Conservation (phyloP, 1,140 invertebrate genomes). For the Trichonephila inaurata region DNA sequence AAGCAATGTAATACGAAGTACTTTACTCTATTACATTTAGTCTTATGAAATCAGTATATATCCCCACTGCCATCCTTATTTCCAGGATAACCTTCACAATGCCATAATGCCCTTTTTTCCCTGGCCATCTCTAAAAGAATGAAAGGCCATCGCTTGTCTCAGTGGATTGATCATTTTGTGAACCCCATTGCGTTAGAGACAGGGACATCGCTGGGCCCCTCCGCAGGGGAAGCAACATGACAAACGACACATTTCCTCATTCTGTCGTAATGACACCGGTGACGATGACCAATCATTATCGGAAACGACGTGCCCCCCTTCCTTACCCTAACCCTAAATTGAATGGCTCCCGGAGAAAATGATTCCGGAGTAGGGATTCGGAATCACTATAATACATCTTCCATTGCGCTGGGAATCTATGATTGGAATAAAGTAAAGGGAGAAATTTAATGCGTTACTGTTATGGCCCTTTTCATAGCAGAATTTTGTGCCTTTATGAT, state of each 20-base stretch:
- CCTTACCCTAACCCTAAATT: constrained; percentile 37
- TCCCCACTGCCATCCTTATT: too few relatives aligned
- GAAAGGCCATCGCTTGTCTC: constrained; percentile 4
- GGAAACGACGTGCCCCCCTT: constrained; percentile 42
- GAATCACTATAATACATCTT: constrained; percentile 10
- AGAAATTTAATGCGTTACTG: not conserved
- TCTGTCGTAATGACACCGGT: constrained; percentile 67
- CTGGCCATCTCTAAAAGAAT: not conserved
- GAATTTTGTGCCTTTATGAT: not conserved
- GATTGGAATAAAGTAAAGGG: not conserved
- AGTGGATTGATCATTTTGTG: not conserved
- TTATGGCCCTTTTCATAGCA: not conserved
- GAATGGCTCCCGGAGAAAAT: constrained; percentile 31
- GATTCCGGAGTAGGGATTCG: not conserved
- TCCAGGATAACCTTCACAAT: too few relatives aligned
- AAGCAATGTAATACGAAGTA: too few relatives aligned
- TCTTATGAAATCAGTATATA: too few relatives aligned
- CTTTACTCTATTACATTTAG: too few relatives aligned
- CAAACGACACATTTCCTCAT: constrained; percentile 64
- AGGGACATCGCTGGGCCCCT: not conserved
- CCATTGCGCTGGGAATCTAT: not conserved
- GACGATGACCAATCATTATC: constrained; percentile 69
- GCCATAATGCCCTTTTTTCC: too few relatives aligned
- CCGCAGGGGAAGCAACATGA: constrained; percentile 11
- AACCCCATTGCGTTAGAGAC: not conserved